Conservation (phyloP, 2,797 vertebrate genomes). For the Hirundo rustica region DNA sequence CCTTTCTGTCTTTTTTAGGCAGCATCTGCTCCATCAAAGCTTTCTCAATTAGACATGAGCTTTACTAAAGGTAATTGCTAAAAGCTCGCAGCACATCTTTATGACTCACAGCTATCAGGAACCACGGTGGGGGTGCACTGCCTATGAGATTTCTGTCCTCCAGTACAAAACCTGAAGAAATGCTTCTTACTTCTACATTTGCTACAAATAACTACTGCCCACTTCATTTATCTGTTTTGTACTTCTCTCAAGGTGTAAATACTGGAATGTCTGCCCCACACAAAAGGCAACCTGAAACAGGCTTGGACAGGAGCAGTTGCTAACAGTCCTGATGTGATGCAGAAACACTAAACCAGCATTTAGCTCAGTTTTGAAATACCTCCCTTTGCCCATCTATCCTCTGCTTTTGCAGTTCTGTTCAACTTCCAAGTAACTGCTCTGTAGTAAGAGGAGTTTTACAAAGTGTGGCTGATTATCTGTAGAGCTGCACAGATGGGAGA, state of each 20-base stretch:
- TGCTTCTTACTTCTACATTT: background rate
- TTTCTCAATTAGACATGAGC: background rate
- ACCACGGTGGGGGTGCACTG: background rate
- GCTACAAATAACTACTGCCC: background rate
- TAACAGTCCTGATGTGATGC: background rate
- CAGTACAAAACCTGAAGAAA: background rate
- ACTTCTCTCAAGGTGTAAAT: background rate
- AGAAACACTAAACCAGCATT: background rate
- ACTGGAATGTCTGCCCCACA: background rate
- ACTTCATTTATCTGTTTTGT: background rate
- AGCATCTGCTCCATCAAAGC: background rate
- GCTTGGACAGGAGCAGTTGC: background rate
- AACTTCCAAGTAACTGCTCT: background rate
- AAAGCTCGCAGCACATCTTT: background rate
- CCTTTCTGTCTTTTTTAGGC: constrained; percentile 10
- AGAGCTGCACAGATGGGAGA: background rate
- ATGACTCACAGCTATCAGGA: background rate
- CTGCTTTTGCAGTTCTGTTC: background rate
- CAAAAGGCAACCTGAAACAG: background rate
- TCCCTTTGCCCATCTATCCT: background rate
- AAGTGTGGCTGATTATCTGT: background rate
- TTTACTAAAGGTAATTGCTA: background rate
- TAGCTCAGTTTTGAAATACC: background rate
- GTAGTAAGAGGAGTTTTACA: background rate
- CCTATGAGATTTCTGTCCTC: background rate